Evolutionary conservation across 1,140 invertebrate genomes (phyloP).

Genomic region (Drosophila aff.): DNA sequence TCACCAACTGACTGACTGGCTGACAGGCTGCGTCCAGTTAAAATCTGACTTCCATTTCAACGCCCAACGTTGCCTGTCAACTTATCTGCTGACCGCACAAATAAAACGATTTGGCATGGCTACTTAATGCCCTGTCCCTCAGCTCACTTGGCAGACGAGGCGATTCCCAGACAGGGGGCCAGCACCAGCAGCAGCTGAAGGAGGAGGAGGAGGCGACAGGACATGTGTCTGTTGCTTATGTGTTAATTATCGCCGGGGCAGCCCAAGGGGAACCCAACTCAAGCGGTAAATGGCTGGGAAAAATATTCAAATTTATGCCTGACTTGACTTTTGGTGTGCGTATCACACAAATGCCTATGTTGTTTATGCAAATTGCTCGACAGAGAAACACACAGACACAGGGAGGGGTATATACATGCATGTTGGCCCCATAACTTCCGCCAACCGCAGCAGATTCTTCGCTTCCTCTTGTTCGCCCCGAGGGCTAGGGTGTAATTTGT

Average conservation of each 20-base stretch:
- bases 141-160: conserved; percentile 37
- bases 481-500: conserved; percentile 59
- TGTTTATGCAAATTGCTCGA: conserved; percentile 67
- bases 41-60: conserved; percentile 32
- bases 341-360: conserved; percentile 57
- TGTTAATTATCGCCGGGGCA: conserved; percentile 63
- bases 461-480: conserved; percentile 2
- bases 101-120: conserved; percentile 51
- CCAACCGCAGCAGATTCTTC: conserved; percentile 47
- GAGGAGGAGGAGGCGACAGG: conserved; percentile 2
- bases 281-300: conserved; percentile 63
- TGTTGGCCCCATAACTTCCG: conserved; percentile 47
- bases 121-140: conserved; percentile 51
- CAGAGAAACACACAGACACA: not conserved
- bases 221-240: conserved; percentile 66
- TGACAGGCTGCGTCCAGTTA: conserved; percentile 42
- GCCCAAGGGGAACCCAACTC: conserved; percentile 53
- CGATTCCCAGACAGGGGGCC: conserved; percentile 14
- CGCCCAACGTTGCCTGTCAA: conserved; percentile 37
- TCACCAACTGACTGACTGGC: conserved; percentile 6
- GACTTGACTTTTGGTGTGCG: conserved; percentile 53
- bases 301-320: conserved; percentile 76
- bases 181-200: not conserved
- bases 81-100: conserved; percentile 57
- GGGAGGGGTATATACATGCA: conserved; percentile 1